These are phyloP conservation scores for Chiloscyllium punctatum DNA, from an alignment of 2,797 vertebrate genomes.

Conservation along the genomic window DNA sequence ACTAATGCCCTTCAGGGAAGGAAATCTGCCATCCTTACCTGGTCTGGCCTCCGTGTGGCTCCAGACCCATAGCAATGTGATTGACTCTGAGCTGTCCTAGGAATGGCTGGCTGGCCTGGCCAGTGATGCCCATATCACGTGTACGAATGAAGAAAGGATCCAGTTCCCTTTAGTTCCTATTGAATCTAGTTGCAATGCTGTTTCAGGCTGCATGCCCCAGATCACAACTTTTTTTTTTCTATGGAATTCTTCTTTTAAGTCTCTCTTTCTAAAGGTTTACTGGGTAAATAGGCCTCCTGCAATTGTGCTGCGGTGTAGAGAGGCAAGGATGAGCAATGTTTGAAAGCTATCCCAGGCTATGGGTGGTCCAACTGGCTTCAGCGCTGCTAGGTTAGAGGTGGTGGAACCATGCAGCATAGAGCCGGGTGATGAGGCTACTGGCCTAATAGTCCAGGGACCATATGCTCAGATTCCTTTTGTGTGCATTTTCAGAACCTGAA, in stretches of 20 bases:
- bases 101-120: too few species aligned
- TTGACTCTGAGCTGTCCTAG: too few species aligned
- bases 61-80: too few species aligned
- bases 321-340: not conserved
- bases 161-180: not conserved
- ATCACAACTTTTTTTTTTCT: not conserved
- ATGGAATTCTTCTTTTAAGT: not conserved
- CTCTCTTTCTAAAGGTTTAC: not conserved
- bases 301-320: not conserved
- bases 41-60: too few species aligned
- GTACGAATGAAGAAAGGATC: too few species aligned
- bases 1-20: too few species aligned
- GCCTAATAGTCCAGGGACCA: not conserved
- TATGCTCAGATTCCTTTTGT: not conserved
- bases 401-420: too few species aligned
- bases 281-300: not conserved
- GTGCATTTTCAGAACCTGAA: not conserved
- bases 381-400: not conserved
- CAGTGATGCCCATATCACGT: too few species aligned
- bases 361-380: not conserved
- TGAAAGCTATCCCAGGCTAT: not conserved
- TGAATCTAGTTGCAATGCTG: not conserved
- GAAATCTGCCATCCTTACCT: too few species aligned
- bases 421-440: not conserved
- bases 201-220: not conserved